Evolutionary conservation across 2,888 invertebrate genomes (phyloP), one percentile per base, ranked within the genome.

Genomic region (Smittia aterrima): DNA sequence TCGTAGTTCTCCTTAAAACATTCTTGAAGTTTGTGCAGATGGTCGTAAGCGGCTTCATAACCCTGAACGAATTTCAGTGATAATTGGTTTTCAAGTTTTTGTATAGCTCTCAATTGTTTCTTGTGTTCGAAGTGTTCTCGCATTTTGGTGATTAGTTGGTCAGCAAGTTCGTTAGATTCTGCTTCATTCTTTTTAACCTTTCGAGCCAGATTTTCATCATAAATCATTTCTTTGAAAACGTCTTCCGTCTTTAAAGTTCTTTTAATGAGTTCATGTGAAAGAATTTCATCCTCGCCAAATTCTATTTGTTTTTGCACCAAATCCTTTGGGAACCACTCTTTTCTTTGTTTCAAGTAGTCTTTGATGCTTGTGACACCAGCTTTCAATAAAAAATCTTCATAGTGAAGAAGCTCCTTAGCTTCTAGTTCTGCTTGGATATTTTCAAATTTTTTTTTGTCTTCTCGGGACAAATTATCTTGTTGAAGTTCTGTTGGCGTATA

Each of bases 1-100:
- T 58, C 58, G n/a, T 22, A 58, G 58, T 58, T 58, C 22, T 58
- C 58, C 58, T 58, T 58, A 2, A 58, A 58, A 13, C 20, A 3
- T 9, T 7, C 7, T 58, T 58, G 58, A n/a, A 58, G 2, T 18
- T 11, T 6, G 22, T 58, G 2, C 7, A 58, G 58, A 18, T 58
- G 4, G 22, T 58, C 58, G 22, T 58, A 58, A 1, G 18, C 22
- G 2, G 7, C 18, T 22, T 22, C 58, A 22, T 58, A 22, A 22
- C 18, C 18, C 3, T 58, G 2, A 3, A 3, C 4, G 22, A 22
- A 3, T 2, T 58, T 58, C 18, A 3, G 4, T 18, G n/a, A 18
- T 18, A 58, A 58, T 58, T 58, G 2, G 6, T 22, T 13, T 6
- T 58, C 20, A 22, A 7, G 1, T 58, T 58, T 18, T 22, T 58